phyloP scores from a whole-genome alignment of 2,797 vertebrate species.

The Lagocephalus sceleratus region DNA sequence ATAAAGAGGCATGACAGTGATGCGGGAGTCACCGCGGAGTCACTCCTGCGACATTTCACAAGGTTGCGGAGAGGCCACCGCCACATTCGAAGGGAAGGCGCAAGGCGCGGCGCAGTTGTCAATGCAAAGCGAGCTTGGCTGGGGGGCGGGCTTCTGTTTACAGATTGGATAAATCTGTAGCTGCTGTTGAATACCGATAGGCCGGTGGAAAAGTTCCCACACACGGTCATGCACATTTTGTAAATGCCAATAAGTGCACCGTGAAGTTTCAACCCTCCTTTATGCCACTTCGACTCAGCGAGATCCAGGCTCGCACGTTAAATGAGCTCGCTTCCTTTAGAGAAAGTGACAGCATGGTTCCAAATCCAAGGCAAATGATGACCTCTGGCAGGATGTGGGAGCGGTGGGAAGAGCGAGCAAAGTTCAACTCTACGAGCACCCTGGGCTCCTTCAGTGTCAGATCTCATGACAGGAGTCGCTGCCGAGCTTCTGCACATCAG shows the following conservation, averaged over 20 bases:
- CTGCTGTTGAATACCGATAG: conserved; percentile 23
- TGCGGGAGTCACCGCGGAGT: conserved; percentile 41
- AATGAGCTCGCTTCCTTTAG: conserved; percentile 63
- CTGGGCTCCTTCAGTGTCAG: not conserved
- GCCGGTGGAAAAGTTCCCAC: conserved; percentile 6
- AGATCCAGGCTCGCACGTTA: conserved; percentile 24
- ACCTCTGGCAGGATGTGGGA: conserved; percentile 27
- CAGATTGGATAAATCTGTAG: conserved; percentile 1
- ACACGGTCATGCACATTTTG: not conserved
- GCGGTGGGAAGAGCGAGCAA: not conserved
- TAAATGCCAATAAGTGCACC: conserved; percentile 19
- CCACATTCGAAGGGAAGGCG: conserved; percentile 16
- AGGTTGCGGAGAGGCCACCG: conserved; percentile 37
- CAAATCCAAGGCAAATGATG: conserved; percentile 58
- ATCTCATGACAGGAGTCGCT: not conserved
- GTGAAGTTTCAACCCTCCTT: conserved; percentile 11
- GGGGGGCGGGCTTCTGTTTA: conserved; percentile 8
- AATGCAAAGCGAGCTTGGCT: not conserved
- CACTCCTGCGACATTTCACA: conserved; percentile 42
- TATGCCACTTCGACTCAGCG: conserved; percentile 32
- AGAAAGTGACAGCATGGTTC: conserved; percentile 41
- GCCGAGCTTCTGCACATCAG: not conserved
- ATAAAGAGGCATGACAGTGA: conserved; percentile 54
- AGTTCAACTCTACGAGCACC: not conserved
- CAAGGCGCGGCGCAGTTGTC: not conserved